A percentile compares a stretch with the other conserved stretches of the same genome.
Conservation (phyloP, 2,113 vertebrate species). For the Nothocercus nigrocapillus region DNA sequence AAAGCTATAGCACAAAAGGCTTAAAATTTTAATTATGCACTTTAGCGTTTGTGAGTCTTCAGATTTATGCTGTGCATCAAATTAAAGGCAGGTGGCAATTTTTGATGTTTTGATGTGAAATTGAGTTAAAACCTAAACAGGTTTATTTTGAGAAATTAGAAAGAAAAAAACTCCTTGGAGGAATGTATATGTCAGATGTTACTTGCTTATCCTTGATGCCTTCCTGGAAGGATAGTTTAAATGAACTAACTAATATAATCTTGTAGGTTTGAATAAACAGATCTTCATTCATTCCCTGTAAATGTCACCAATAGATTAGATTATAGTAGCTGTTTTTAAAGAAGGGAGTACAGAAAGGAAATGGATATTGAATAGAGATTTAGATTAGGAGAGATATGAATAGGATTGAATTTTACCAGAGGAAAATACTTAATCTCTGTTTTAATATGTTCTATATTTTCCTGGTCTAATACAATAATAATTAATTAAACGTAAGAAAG, state of each 20-base stretch:
- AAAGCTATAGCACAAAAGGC: neutral
- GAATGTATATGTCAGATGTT: slow-evolving; percentile 31
- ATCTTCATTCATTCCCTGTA: slow-evolving; percentile 27
- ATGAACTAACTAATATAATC: slow-evolving; percentile 14
- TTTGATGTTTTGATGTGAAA: slow-evolving; percentile 26
- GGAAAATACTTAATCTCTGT: neutral
- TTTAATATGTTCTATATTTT: neutral
- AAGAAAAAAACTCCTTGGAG: slow-evolving; percentile 19
- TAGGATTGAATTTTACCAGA: neutral
- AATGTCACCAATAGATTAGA: neutral
- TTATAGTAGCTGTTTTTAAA: neutral
- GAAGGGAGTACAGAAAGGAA: neutral
- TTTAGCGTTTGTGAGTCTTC: neutral
- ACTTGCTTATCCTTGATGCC: slow-evolving; percentile 21
- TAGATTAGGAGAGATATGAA: neutral
- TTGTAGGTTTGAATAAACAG: slow-evolving; percentile 25
- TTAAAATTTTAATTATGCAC: neutral
- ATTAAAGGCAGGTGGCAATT: slow-evolving; percentile 32
- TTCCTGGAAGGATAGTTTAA: slow-evolving; percentile 47
- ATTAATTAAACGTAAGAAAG: neutral
- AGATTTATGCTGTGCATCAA: neutral
- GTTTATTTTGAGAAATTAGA: slow-evolving; percentile 26
- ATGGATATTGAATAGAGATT: neutral
- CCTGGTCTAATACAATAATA: neutral
- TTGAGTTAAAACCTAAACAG: slow-evolving; percentile 23